A percentile compares a stretch with the other conserved stretches of the same genome.
Conservation (phyloP, 2,888 invertebrate genomes). For the Micropterix aruncella region DNA sequence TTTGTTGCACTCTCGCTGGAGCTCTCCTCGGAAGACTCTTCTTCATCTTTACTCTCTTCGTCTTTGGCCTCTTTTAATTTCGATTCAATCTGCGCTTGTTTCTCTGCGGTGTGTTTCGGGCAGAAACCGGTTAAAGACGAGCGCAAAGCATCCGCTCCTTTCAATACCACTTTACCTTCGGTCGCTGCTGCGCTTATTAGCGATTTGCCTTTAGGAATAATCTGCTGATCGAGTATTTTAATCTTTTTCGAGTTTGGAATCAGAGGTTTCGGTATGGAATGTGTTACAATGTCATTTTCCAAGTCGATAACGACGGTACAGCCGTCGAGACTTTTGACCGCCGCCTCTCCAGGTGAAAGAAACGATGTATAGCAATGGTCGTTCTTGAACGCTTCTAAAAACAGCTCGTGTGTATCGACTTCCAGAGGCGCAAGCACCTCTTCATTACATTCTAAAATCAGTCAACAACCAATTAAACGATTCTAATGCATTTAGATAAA, state of each 20-base stretch:
- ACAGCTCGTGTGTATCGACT: slow-evolving; percentile 35
- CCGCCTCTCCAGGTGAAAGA: slow-evolving; percentile 44
- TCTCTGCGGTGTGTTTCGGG: neutral
- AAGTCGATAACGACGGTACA: slow-evolving; percentile 27
- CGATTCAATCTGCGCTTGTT: neutral
- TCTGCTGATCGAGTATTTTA: slow-evolving; percentile 33
- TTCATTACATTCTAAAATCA: too few relatives aligned
- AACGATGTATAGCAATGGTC: slow-evolving; percentile 72
- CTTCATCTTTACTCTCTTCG: slow-evolving; percentile 3
- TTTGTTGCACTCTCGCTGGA: slow-evolving; percentile 39
- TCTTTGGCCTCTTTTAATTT: slow-evolving; percentile 5
- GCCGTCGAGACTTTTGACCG: slow-evolving; percentile 23
- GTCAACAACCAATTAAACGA: too few relatives aligned
- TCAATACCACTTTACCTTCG: slow-evolving; percentile 24
- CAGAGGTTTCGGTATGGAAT: slow-evolving; percentile 3
- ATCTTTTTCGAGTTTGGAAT: slow-evolving; percentile 32
- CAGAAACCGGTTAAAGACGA: slow-evolving; percentile 22
- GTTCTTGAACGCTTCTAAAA: slow-evolving; percentile 51
- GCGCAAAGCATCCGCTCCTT: slow-evolving; percentile 27
- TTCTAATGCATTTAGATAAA: too few relatives aligned
- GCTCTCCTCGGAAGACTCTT: slow-evolving; percentile 18
- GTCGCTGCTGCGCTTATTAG: slow-evolving; percentile 22
- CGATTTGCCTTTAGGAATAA: slow-evolving; percentile 37
- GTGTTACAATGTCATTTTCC: neutral
- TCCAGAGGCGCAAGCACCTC: slow-evolving; percentile 35